Percentiles rank a stretch among this genome's conserved stretches.
These are phyloP conservation scores for Bombus pascuorum DNA, from an alignment of 1,140 invertebrate species.

Conservation along the genomic window DNA sequence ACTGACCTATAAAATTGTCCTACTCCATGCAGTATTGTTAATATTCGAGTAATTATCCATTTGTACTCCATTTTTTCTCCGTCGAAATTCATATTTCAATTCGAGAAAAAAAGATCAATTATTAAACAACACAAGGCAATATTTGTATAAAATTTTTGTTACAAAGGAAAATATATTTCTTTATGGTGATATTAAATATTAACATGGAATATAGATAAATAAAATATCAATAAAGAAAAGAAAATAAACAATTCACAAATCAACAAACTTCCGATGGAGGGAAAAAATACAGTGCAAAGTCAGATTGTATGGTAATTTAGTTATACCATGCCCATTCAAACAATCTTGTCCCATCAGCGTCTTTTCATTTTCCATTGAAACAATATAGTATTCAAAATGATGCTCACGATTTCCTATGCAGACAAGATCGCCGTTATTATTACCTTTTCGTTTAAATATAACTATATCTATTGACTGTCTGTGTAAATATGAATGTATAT, in stretches of 20 bases:
- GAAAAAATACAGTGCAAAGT: conserved; percentile 40
- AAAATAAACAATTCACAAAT: background rate
- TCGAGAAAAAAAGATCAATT: background rate
- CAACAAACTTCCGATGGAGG: conserved; percentile 27
- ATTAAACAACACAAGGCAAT: background rate
- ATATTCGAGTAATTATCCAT: conserved; percentile 40
- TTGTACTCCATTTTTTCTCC: conserved; percentile 42
- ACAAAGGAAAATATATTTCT: background rate
- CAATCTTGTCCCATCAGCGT: conserved; percentile 31
- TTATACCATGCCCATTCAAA: conserved; percentile 39
- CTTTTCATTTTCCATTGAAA: conserved; percentile 10
- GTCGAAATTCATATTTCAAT: conserved; percentile 21
- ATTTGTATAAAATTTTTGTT: background rate
- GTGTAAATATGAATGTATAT: conserved; percentile 36
- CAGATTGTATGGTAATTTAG: conserved; percentile 32
- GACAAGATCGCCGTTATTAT: conserved; percentile 32
- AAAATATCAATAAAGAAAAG: background rate
- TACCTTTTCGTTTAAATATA: conserved; percentile 38
- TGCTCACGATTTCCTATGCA: conserved; percentile 5
- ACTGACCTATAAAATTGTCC: conserved; percentile 43
- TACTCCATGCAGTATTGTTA: conserved; percentile 53
- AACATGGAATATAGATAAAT: background rate
- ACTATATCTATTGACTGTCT: conserved; percentile 47
- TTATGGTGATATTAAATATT: background rate
- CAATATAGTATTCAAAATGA: conserved; percentile 15